Percentiles rank a stretch among this genome's conserved stretches.
Conservation (phyloP, 2,113 vertebrate species). For the Fukomys damarensis region DNA sequence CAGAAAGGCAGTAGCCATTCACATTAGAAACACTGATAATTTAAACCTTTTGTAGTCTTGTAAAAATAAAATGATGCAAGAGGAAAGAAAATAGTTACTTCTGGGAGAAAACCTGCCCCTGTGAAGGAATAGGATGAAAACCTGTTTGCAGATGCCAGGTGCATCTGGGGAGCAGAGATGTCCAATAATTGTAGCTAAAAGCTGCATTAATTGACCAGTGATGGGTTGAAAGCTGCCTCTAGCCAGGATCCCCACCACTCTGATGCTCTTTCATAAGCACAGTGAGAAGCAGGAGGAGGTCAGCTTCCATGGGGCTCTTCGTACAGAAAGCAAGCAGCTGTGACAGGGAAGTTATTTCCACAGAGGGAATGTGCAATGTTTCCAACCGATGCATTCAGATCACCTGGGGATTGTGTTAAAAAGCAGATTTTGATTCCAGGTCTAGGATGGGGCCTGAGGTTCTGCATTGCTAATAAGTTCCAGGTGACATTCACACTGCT, state of each 20-base stretch:
- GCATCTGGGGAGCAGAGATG: slow-evolving; percentile 72
- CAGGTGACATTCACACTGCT: not conserved
- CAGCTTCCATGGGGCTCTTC: slow-evolving; percentile 63
- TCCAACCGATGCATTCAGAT: not conserved
- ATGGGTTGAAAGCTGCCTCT: slow-evolving; percentile 80
- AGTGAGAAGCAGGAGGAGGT: slow-evolving; percentile 68
- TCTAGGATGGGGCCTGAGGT: not conserved
- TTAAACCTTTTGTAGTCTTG: slow-evolving; percentile 65
- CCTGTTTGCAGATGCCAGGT: slow-evolving; percentile 69
- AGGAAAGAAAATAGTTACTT: slow-evolving; percentile 64
- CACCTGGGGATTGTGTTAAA: slow-evolving; percentile 45
- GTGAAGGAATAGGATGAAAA: slow-evolving; percentile 74
- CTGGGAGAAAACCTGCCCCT: slow-evolving; percentile 55
- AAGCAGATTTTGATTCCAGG: slow-evolving; percentile 45
- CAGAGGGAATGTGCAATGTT: slow-evolving; percentile 43
- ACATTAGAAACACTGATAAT: slow-evolving; percentile 72
- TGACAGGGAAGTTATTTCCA: slow-evolving; percentile 55
- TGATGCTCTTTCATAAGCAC: slow-evolving; percentile 75
- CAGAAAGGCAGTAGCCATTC: slow-evolving; percentile 48
- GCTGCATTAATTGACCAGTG: slow-evolving; percentile 83
- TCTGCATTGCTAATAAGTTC: slow-evolving; percentile 5
- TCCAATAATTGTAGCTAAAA: slow-evolving; percentile 84
- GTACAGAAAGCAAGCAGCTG: slow-evolving; percentile 56
- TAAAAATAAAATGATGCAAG: slow-evolving; percentile 68
- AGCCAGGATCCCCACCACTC: slow-evolving; percentile 75